Evolutionary conservation across 1,140 invertebrate genomes (phyloP).

Genomic region (Archegozetes longisetosus): DNA sequence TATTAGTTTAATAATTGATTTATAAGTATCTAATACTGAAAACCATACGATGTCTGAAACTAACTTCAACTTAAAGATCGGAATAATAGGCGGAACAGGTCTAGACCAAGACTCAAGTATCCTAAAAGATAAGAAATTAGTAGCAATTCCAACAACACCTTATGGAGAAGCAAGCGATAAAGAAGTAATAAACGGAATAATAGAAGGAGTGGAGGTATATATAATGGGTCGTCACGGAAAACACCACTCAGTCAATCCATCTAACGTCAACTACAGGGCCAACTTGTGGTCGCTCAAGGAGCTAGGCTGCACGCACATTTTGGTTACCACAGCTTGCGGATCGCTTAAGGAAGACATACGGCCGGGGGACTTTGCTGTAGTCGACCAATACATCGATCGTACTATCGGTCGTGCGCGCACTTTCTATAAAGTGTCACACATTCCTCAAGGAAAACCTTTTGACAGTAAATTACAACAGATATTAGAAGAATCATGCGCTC

Average conservation of each 20-base stretch:
- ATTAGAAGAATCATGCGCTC: conserved; percentile 44
- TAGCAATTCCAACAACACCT: conserved; percentile 46
- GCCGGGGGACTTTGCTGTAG: conserved; percentile 74
- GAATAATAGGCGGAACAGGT: conserved; percentile 88
- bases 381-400: conserved; percentile 89
- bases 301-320: conserved; percentile 73
- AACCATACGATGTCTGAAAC: neutral
- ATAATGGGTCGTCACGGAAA: conserved; percentile 55
- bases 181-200: conserved; percentile 53
- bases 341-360: conserved; percentile 69
- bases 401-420: conserved; percentile 47
- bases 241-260: conserved; percentile 61
- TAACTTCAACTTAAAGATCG: conserved; percentile 44
- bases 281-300: conserved; percentile 86
- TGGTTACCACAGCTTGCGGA: conserved; percentile 81
- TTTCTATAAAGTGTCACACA: conserved; percentile 85
- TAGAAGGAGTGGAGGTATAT: conserved; percentile 37
- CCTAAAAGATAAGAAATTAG: conserved; percentile 47
- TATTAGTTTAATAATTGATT: neutral
- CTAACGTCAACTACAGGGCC: conserved; percentile 81
- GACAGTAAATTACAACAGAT: conserved; percentile 47
- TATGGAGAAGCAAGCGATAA: conserved; percentile 60
- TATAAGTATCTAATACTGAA: neutral
- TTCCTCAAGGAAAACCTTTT: conserved; percentile 81
- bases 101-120: conserved; percentile 62